These are phyloP conservation scores for Mystacornis crossleyi DNA, from an alignment of 2,113 vertebrate genomes.

Conservation along the genomic window DNA sequence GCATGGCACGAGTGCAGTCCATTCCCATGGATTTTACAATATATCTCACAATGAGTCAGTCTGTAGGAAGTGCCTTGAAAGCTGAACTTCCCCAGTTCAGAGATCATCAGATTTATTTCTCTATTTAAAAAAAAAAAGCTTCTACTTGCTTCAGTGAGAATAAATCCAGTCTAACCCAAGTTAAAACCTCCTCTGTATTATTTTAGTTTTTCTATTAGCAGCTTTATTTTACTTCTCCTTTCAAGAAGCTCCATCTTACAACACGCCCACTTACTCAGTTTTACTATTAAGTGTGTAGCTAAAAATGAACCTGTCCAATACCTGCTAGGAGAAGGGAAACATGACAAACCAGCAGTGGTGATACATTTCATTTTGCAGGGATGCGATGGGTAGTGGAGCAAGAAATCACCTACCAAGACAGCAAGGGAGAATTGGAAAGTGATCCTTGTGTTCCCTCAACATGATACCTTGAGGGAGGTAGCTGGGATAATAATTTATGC, in stretches of 20 bases:
- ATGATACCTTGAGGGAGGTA: neutral
- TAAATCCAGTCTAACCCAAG: neutral
- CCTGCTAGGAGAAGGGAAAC: neutral
- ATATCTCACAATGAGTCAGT: neutral
- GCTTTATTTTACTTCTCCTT: neutral
- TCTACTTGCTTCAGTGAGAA: neutral
- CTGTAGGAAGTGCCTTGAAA: neutral
- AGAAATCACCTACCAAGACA: neutral
- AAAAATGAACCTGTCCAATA: neutral
- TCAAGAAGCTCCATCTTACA: neutral
- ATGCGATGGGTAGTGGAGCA: neutral
- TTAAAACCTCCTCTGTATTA: neutral
- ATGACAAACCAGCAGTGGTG: neutral
- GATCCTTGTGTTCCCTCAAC: neutral
- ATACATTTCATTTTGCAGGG: neutral
- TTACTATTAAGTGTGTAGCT: neutral
- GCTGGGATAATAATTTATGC: neutral
- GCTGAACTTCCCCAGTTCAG: neutral
- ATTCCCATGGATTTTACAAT: neutral
- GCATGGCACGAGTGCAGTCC: rapidly evolving
- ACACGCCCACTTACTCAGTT: neutral
- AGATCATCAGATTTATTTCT: neutral
- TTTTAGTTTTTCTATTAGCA: neutral
- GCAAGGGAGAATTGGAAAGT: neutral
- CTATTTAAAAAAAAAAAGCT: neutral